Conservation (phyloP, 2,888 invertebrate genomes). For the Drosophila kuntzei region DNA sequence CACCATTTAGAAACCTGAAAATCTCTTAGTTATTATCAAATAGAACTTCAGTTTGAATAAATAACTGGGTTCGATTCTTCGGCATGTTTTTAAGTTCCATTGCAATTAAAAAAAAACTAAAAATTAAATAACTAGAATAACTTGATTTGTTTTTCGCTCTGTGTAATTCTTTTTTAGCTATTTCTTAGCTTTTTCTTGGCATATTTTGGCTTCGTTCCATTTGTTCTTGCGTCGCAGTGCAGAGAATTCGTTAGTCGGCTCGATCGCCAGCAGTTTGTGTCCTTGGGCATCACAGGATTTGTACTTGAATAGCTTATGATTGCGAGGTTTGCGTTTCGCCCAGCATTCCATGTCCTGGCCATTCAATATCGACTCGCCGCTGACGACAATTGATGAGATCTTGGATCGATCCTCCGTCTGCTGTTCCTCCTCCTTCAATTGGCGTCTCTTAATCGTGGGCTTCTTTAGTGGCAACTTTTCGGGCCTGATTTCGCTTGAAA, state of each 20-base stretch:
- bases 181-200: conserved; percentile 7
- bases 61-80: too few species aligned
- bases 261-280: conserved; percentile 49
- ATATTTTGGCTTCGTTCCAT: conserved; percentile 79
- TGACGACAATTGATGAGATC: conserved; percentile 46
- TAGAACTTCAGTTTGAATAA: too few species aligned
- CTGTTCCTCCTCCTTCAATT: conserved; percentile 16
- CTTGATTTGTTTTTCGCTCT: too few species aligned
- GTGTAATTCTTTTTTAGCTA: not conserved
- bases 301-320: conserved; percentile 69
- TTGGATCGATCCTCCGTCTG: not conserved
- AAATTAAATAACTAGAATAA: too few species aligned
- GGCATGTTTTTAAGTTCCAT: too few species aligned
- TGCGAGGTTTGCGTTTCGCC: conserved; percentile 58
- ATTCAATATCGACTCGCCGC: conserved; percentile 58
- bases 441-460: conserved; percentile 67
- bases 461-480: conserved; percentile 55
- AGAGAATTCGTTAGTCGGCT: conserved; percentile 73
- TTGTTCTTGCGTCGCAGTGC: conserved; percentile 68
- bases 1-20: too few species aligned
- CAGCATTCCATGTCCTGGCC: conserved; percentile 65
- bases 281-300: conserved; percentile 40
- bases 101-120: too few species aligned
- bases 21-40: too few species aligned
- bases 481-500: conserved; percentile 61